Percentiles rank a stretch among this genome's conserved stretches.
phyloP scores from a whole-genome alignment of 2,888 invertebrate genomes.

The Hylaea fasciaria region DNA sequence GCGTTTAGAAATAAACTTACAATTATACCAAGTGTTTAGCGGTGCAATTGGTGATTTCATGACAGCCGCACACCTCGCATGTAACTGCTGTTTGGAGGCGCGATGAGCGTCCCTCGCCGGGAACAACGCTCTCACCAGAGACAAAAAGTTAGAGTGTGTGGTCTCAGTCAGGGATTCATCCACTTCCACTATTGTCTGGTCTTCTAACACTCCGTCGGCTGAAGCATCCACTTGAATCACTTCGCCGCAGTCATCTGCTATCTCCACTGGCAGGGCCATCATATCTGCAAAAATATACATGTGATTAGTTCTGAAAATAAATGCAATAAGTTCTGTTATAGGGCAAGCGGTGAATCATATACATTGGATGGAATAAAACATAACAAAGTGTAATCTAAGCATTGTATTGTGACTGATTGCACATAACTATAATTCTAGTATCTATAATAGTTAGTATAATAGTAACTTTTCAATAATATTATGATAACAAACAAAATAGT shows the following conservation, averaged over 20 bases:
- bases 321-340: too few relatives aligned
- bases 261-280: constrained; percentile 91
- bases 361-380: too few relatives aligned
- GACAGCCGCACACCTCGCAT: constrained; percentile 89
- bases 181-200: constrained; percentile 50
- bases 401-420: too few relatives aligned
- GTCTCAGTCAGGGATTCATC: constrained; percentile 88
- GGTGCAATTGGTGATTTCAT: constrained; percentile 92
- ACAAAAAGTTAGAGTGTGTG: constrained; percentile 94
- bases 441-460: too few relatives aligned
- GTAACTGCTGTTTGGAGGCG: constrained; percentile 90
- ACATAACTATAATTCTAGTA: too few relatives aligned
- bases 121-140: constrained; percentile 94
- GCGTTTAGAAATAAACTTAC: constrained; percentile 70
- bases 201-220: constrained; percentile 45
- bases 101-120: constrained; percentile 93
- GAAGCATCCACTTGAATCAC: constrained; percentile 65
- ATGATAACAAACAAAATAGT: too few relatives aligned
- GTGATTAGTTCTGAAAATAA: background rate
- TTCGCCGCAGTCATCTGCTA: constrained; percentile 86
- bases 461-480: too few relatives aligned
- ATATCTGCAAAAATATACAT: constrained; percentile 81
- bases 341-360: too few relatives aligned
- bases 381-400: too few relatives aligned
- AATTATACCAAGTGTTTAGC: constrained; percentile 91